Percentiles rank a stretch among this genome's conserved stretches.
Evolutionary conservation across 2,888 invertebrate genomes (phyloP).

Genomic region (Drosophila putrida): DNA sequence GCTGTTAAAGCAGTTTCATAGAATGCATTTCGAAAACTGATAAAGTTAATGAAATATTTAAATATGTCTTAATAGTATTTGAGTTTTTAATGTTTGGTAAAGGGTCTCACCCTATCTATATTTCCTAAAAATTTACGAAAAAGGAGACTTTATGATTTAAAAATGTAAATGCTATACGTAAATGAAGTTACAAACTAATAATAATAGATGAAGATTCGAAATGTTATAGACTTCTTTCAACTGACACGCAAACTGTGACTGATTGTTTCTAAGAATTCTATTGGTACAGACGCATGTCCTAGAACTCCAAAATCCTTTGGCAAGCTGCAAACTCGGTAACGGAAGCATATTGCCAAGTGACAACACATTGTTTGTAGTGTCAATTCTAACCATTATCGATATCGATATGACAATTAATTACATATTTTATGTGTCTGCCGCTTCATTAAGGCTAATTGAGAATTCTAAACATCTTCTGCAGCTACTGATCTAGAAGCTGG

Average conservation of each 20-base stretch:
- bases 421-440: constrained; percentile 64
- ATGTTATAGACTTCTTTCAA: background rate
- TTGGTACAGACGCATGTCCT: background rate
- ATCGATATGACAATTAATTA: constrained; percentile 71
- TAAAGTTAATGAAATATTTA: background rate
- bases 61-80: background rate
- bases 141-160: too few species aligned
- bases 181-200: too few species aligned
- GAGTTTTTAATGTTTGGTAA: too few species aligned
- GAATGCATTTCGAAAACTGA: too few species aligned
- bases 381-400: constrained; percentile 29
- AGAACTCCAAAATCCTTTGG: constrained; percentile 1
- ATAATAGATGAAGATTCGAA: background rate
- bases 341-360: constrained; percentile 46
- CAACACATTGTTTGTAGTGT: constrained; percentile 4
- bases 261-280: constrained; percentile 26
- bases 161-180: too few species aligned
- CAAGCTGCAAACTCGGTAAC: constrained; percentile 30
- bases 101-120: too few species aligned
- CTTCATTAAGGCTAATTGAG: constrained; percentile 71
- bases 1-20: too few species aligned
- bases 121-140: too few species aligned
- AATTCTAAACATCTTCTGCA: constrained; percentile 59
- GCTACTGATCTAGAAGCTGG: background rate
- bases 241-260: background rate